Evolutionary conservation across 1,140 invertebrate species (phyloP).

Genomic region (Manduca sexta): DNA sequence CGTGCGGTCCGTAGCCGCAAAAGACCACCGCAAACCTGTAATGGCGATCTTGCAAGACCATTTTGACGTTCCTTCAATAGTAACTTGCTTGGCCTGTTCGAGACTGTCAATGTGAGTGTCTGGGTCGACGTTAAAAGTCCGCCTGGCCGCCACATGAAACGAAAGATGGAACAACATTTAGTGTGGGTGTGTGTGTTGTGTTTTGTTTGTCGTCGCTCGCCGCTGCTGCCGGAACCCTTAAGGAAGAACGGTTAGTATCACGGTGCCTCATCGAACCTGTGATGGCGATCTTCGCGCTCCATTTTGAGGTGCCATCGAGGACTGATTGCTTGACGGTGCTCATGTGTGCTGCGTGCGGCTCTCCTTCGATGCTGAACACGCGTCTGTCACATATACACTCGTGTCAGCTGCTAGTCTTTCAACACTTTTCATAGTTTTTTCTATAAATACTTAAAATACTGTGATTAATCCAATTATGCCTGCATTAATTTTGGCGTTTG

Average conservation of each 20-base stretch:
- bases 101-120: constrained; percentile 99
- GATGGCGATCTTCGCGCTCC: constrained; percentile 99
- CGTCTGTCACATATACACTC: constrained; percentile 79
- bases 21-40: constrained; percentile 84
- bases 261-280: constrained; percentile 89
- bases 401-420: constrained; percentile 32
- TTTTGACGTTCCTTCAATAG: constrained; percentile 99
- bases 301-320: constrained; percentile 99
- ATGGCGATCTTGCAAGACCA: constrained; percentile 99
- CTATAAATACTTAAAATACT: too few species aligned
- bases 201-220: constrained; percentile 8
- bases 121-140: constrained; percentile 97
- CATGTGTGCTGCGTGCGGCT: constrained; percentile 96
- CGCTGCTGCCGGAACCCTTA: constrained; percentile 17
- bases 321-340: constrained; percentile 98
- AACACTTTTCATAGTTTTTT: too few species aligned
- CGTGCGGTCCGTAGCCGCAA: constrained; percentile 66
- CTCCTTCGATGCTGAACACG: constrained; percentile 96
- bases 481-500: too few species aligned
- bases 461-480: too few species aligned
- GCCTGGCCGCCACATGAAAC: constrained; percentile 79
- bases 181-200: constrained; percentile 40
- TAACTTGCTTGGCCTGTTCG: constrained; percentile 97
- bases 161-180: constrained; percentile 67
- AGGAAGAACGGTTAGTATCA: constrained; percentile 33